phyloP scores from a whole-genome alignment of 2,113 vertebrate genomes.

The Python bivittatus region DNA sequence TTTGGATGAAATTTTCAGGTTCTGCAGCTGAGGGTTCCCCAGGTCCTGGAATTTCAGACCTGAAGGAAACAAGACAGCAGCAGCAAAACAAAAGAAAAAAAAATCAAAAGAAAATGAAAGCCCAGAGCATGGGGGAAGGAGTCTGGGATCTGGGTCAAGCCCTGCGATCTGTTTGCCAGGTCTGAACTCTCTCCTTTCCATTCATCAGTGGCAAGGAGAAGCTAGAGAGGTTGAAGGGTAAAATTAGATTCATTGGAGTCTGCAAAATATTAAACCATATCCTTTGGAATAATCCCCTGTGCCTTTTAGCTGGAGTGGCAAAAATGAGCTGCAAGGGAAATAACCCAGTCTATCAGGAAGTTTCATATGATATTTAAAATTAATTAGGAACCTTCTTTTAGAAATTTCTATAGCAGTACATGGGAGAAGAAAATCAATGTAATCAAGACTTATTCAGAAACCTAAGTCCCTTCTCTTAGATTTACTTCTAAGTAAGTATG shows the following conservation, averaged over 20 bases:
- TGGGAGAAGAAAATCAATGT: not conserved
- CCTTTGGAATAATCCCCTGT: not conserved
- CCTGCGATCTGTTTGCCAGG: not conserved
- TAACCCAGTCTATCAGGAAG: not conserved
- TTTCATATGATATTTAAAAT: not conserved
- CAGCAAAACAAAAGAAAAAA: not conserved
- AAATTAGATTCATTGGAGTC: not conserved
- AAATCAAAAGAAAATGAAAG: not conserved
- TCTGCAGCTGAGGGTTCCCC: not conserved
- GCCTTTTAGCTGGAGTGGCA: not conserved
- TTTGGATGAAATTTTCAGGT: not conserved
- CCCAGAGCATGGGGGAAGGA: not conserved
- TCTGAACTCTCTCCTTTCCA: not conserved
- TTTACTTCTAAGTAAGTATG: not conserved
- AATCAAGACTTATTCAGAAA: not conserved
- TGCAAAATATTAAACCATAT: not conserved
- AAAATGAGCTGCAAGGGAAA: not conserved
- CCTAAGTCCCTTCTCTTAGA: not conserved
- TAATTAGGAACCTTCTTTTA: not conserved
- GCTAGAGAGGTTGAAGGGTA: not conserved
- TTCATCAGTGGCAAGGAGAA: not conserved
- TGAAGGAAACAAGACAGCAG: not conserved
- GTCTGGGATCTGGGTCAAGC: not conserved
- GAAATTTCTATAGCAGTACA: not conserved
- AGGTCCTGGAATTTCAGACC: not conserved